Evolutionary conservation across 2,113 vertebrate genomes (phyloP), one percentile per base, ranked within the genome.

Genomic region (Hemibagrus wyckioides): DNA sequence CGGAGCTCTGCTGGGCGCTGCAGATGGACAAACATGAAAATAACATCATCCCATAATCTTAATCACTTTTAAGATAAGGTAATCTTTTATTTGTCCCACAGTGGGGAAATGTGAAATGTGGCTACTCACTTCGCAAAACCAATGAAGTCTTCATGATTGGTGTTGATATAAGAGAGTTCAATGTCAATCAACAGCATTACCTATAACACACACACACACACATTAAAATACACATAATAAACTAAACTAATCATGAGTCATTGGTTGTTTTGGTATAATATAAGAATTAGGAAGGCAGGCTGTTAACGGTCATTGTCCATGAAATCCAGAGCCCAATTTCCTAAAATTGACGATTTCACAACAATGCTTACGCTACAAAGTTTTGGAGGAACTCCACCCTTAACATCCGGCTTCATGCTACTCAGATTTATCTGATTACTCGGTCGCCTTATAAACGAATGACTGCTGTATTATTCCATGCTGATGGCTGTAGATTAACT

Each of bases 101-200:
- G 30, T 36, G 65, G 15, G 36, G n/a, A n/a, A n/a, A n/a, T n/a
- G n/a, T n/a, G n/a, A n/a, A n/a, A n/a, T n/a, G n/a, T n/a, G n/a
- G n/a, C n/a, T 44, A 44, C 41, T 44, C 41, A 99, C 98, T 99
- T 99, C 90, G 98, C 98, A 73, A 99, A 99, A 19, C 98, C 98
- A 19, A 99, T 99, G 94, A 99, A 99, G 93, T 99, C 98, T 82
- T 99, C 98, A 0, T 99, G 98, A 93, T 99, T 99, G 0, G 98
- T 99, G 95, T 99, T 99, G 94, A 99, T 99, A 95, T 99, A 99
- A 7, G 98, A 98, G 52, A 99, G 96, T 92, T 99, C 98, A 0
- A 99, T 99, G 92, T 99, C 98, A 2, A 99, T 99, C 91, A 99
- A 91, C 85, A 99, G 95, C 84, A 99, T 96, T 57, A 99, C 97